Evolutionary conservation across 2,797 vertebrate genomes (phyloP), one percentile per base, ranked within the genome.

Genomic region (Oryzias sinensis): DNA sequence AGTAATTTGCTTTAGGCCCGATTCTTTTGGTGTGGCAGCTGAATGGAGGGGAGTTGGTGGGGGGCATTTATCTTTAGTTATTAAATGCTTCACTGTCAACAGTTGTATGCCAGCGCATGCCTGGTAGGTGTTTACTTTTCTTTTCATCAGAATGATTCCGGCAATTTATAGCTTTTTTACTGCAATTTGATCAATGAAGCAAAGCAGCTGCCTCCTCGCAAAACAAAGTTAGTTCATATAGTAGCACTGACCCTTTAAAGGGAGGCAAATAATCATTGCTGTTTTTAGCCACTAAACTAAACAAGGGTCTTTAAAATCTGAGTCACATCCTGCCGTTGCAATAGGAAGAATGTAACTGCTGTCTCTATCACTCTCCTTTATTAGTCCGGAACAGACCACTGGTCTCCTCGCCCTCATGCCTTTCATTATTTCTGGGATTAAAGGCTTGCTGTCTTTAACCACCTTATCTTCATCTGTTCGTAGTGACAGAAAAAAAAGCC

Each of bases 401-500:
- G 73, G 69, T 82, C 79, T 77, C 78, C 56, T 72, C 66, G 72
- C 63, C 75, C 60, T 80, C 82, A 85, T 82, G 82, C 82, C 79
- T 64, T 55, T 53, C 77, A 82, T 89, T 88, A 92, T 90, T 89
- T 87, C 73, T 18, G 59, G 87, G 87, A 86, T 92, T 91, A 90
- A 88, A 80, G 70, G 81, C 84, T 87, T 62, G 63, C 71, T 55
- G 68, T 71, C 65, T 74, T 70, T 77, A 58, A 73, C 72, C 69
- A 71, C 55, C 55, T 66, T 68, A 72, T 74, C 56, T 63, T 59
- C 50, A 48, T 76, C 74, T 78, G 65, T 74, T 74, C 79, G 62
- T 68, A 82, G 64, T 69, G 45, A 74, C 66, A 76, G 59, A 74
- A 83, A 18, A 78, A 77, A 82, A 82, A 78, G 57, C 65, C 68